These are phyloP conservation scores for Meloidogyne hapla DNA, from an alignment of 1,140 invertebrate genomes.

Conservation along the genomic window DNA sequence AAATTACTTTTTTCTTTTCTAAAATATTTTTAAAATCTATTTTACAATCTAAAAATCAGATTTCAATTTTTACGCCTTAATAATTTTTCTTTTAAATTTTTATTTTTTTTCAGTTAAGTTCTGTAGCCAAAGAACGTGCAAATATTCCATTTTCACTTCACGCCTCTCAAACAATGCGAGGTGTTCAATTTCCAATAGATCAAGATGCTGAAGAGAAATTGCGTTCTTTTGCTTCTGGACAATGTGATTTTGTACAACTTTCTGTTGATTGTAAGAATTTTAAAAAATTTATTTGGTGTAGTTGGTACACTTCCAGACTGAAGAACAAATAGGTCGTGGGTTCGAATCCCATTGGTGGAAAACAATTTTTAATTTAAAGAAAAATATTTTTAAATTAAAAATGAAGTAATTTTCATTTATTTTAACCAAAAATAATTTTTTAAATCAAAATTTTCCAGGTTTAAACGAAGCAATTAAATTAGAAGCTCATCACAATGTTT, in stretches of 20 bases:
- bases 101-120: slow-evolving; percentile 36
- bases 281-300: background rate
- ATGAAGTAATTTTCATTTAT: too few relatives aligned
- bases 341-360: background rate
- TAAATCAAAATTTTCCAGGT: slow-evolving; percentile 37
- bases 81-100: too few relatives aligned
- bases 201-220: slow-evolving; percentile 77
- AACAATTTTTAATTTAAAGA: background rate
- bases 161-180: slow-evolving; percentile 70
- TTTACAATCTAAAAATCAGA: too few relatives aligned
- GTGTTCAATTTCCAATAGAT: slow-evolving; percentile 87
- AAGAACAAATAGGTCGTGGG: background rate
- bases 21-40: too few relatives aligned
- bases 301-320: background rate
- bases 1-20: background rate
- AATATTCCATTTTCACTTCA: slow-evolving; percentile 42
- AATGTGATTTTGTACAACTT: slow-evolving; percentile 72
- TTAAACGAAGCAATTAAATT: slow-evolving; percentile 63
- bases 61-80: too few relatives aligned
- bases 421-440: too few relatives aligned
- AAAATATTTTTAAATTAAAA: too few relatives aligned
- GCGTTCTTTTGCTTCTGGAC: slow-evolving; percentile 66
- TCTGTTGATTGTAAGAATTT: slow-evolving; percentile 21
- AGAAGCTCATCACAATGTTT: slow-evolving; percentile 43
- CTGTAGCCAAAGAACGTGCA: slow-evolving; percentile 47